Percentiles rank a stretch among this genome's conserved stretches.
Evolutionary conservation across 2,888 invertebrate species (phyloP).

Genomic region (Macrophya alboannulata): DNA sequence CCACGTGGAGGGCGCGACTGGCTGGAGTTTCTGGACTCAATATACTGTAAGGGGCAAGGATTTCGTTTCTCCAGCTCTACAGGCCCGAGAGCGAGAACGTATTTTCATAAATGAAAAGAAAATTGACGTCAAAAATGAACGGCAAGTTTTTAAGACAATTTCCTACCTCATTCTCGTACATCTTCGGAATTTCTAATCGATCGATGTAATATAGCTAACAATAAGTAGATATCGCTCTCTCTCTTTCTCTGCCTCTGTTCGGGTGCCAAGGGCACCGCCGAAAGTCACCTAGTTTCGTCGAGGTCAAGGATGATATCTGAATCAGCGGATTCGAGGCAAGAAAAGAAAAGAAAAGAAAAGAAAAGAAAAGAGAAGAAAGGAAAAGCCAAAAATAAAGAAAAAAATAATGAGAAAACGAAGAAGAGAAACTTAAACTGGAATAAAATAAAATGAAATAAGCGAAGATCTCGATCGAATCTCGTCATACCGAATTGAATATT

Average conservation of each 20-base stretch:
- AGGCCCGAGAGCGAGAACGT: background rate
- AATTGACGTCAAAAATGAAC: background rate
- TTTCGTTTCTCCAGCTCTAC: background rate
- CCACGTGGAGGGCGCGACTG: slow-evolving; percentile 67
- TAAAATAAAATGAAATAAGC: background rate
- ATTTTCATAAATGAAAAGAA: background rate
- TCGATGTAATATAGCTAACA: background rate
- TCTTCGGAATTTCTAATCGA: background rate
- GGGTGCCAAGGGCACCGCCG: slow-evolving; percentile 36
- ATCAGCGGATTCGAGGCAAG: slow-evolving; percentile 4
- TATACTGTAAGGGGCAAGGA: slow-evolving; percentile 56
- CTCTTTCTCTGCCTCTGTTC: background rate
- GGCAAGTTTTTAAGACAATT: background rate
- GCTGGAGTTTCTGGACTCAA: slow-evolving; percentile 44
- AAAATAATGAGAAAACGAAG: too few species aligned
- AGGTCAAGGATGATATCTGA: slow-evolving; percentile 29
- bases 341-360: slow-evolving; percentile 29
- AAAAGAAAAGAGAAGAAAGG: slow-evolving; percentile 31
- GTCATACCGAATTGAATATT: slow-evolving; percentile 12
- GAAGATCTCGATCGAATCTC: slow-evolving; percentile 3
- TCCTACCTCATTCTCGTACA: background rate
- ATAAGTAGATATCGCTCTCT: background rate
- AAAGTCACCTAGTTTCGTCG: slow-evolving; percentile 53
- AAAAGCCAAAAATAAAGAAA: slow-evolving; percentile 28
- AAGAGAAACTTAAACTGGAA: background rate